Percentiles rank a stretch among this genome's conserved stretches.
Conservation (phyloP, 2,888 invertebrate species). For the Cantharis nigra region DNA sequence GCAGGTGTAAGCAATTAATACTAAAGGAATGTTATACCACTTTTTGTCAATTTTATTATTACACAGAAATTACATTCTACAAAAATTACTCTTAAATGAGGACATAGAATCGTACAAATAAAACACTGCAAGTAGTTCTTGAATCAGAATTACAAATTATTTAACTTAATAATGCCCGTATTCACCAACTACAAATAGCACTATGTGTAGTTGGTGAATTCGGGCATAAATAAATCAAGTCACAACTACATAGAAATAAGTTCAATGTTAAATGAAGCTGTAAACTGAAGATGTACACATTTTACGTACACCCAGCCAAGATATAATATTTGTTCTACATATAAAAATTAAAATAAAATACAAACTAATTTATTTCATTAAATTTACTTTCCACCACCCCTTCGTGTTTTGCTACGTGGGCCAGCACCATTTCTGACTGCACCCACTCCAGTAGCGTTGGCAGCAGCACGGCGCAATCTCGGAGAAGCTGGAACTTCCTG, state of each 20-base stretch:
- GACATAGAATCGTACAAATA: background rate
- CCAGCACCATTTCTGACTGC: conserved; percentile 47
- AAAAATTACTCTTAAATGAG: background rate
- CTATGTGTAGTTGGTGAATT: no score
- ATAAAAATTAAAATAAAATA: background rate
- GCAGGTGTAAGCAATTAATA: no score
- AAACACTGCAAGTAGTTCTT: background rate
- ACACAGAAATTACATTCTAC: background rate
- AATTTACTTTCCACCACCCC: conserved; percentile 9
- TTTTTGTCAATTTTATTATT: background rate
- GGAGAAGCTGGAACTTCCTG: background rate
- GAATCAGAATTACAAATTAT: background rate
- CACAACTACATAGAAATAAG: background rate
- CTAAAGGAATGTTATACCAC: background rate
- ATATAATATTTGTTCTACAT: background rate
- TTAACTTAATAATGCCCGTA: no score
- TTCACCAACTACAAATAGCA: no score
- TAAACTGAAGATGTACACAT: background rate
- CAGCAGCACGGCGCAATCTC: background rate
- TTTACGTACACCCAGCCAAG: background rate
- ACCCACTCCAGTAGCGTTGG: conserved; percentile 30
- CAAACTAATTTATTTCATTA: background rate
- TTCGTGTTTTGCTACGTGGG: conserved; percentile 45
- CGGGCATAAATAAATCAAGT: background rate
- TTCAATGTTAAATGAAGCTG: background rate